Evolutionary conservation across 2,888 invertebrate species (phyloP).

Genomic region (Patella caerulea): DNA sequence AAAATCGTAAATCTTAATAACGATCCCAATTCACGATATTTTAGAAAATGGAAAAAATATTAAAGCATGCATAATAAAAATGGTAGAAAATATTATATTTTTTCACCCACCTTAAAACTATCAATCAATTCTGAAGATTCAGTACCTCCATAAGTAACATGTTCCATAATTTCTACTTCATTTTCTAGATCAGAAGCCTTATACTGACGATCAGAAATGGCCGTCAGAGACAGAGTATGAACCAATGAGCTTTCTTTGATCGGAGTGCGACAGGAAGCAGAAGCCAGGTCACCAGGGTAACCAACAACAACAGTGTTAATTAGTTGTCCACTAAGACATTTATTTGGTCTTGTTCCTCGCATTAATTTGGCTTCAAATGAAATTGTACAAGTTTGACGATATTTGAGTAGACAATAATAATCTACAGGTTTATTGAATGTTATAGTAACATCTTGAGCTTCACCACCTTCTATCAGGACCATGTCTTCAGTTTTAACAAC

Average conservation of each 20-base stretch:
- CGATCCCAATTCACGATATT: too few species aligned
- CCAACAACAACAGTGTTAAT: background rate
- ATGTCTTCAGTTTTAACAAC: slow-evolving; percentile 27
- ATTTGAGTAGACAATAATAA: slow-evolving; percentile 41
- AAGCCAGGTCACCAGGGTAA: background rate
- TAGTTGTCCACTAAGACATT: slow-evolving; percentile 18
- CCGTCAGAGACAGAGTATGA: background rate
- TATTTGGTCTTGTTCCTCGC: slow-evolving; percentile 1
- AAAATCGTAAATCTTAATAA: too few species aligned
- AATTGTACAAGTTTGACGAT: slow-evolving; percentile 35
- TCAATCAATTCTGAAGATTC: background rate
- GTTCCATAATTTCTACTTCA: background rate
- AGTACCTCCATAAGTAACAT: background rate
- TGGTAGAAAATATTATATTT: background rate
- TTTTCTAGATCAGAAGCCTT: background rate
- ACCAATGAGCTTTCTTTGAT: background rate
- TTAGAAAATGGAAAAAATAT: too few species aligned
- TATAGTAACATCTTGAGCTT: slow-evolving; percentile 24
- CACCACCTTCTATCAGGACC: slow-evolving; percentile 36
- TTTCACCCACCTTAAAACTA: background rate
- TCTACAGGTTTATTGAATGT: slow-evolving; percentile 25
- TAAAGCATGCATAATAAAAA: background rate
- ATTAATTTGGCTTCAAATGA: slow-evolving; percentile 28
- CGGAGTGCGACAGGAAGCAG: background rate
- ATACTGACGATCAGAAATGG: slow-evolving; percentile 25